Conservation (phyloP, 2,797 vertebrate genomes). For the Carcharodon carcharias region DNA sequence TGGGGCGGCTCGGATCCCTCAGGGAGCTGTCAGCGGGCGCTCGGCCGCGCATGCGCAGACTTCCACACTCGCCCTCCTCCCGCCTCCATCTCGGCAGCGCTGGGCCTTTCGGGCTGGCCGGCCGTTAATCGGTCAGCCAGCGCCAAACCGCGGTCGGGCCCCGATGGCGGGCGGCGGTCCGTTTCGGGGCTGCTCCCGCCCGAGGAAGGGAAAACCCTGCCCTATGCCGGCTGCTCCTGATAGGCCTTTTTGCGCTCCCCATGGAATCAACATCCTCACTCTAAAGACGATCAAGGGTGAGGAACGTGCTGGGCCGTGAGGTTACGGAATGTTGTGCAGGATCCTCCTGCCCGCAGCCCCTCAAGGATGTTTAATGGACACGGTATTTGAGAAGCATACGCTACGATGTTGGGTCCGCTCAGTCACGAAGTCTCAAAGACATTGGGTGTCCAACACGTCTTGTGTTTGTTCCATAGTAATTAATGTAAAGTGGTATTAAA, state of each 20-base stretch:
- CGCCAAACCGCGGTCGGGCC: too few species aligned
- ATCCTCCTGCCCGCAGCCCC: not conserved
- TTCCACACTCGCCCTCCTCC: too few species aligned
- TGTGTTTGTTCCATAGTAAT: not conserved
- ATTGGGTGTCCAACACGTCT: too few species aligned
- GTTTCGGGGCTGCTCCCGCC: too few species aligned
- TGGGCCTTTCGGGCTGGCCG: too few species aligned
- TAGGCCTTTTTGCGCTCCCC: not conserved
- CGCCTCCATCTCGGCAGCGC: too few species aligned
- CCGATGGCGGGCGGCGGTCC: too few species aligned
- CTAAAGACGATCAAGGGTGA: not conserved
- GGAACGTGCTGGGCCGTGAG: not conserved
- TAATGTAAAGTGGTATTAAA: not conserved
- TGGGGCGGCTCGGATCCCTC: too few species aligned
- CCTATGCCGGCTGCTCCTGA: not conserved
- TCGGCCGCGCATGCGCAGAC: too few species aligned
- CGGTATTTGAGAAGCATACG: not conserved
- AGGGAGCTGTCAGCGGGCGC: too few species aligned
- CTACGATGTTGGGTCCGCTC: not conserved
- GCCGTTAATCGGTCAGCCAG: too few species aligned
- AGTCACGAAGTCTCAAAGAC: not conserved
- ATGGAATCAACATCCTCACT: not conserved
- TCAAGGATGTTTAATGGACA: not conserved
- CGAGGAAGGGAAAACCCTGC: too few species aligned
- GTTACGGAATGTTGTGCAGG: not conserved